A percentile compares a stretch with the other conserved stretches of the same genome.
Evolutionary conservation across 2,113 vertebrate genomes (phyloP).

Genomic region (Melierax canorus): DNA sequence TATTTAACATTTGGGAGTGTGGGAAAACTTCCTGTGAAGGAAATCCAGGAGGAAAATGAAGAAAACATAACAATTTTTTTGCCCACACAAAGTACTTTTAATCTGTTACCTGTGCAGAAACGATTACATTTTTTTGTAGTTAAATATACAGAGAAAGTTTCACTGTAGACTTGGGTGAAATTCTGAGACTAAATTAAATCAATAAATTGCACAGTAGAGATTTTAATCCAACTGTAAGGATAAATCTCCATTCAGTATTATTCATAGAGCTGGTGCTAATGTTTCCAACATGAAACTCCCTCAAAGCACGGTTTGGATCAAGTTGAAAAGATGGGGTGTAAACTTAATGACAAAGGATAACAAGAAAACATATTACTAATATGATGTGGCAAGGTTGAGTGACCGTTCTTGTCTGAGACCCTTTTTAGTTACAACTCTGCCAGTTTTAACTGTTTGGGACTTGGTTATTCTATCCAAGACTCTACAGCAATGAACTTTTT

Average conservation of each 20-base stretch:
- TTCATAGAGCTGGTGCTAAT: not conserved
- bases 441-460: not conserved
- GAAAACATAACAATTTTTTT: not conserved
- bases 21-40: not conserved
- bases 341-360: not conserved
- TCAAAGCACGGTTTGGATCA: not conserved
- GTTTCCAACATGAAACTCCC: not conserved
- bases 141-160: not conserved
- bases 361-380: not conserved
- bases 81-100: not conserved
- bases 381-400: accelerated
- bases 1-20: not conserved
- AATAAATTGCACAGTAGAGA: not conserved
- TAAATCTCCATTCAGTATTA: not conserved
- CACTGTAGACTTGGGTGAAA: not conserved
- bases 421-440: not conserved
- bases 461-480: not conserved
- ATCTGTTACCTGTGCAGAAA: not conserved
- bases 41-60: not conserved
- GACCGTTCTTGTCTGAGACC: not conserved
- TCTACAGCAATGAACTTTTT: not conserved
- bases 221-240: not conserved
- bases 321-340: not conserved
- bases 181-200: not conserved
- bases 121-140: not conserved